Evolutionary conservation across 2,888 invertebrate genomes (phyloP), one percentile per base, ranked within the genome.

Genomic region (Trichogramma dendrolimi): DNA sequence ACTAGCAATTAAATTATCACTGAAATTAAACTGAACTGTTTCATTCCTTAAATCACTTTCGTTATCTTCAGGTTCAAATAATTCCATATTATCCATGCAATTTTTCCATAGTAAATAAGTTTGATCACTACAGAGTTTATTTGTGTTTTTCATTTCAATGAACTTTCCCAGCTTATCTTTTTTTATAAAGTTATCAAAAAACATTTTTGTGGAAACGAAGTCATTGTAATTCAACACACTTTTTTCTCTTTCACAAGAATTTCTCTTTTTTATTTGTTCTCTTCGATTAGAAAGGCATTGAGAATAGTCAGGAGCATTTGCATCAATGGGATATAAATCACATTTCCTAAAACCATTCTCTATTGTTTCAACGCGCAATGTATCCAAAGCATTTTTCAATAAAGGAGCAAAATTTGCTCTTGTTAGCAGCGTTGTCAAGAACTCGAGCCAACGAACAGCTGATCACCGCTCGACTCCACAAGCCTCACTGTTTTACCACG

Each of bases 261-360:
- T 46, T 11, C n/a, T 4, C 4, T n/a, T 4, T n/a, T 6, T 46
- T 10, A 54, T 61, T 57, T 38, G 42, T 40, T 51, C 11, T 62
- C 38, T 10, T 6, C 43, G 11, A 27, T 7, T 52, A 5, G 48
- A 53, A 14, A 60, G 43, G 46, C 63, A 60, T 11, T 56, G 58
- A 39, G 38, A 50, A 46, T 61, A 61, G 27, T 64, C 43, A 41
- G 52, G 38, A 43, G 49, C 58, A 51, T 55, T 42, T 14, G 41
- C 44, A 46, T 55, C 41, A 46, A 62, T 58, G 11, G 55, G 55
- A 39, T 43, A 42, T n/a, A 58, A 44, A 1, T 51, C 58, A 58
- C 58, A 50, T 14, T 38, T 41, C 1, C 44, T 6, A 46, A 55
- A 55, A 4, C 55, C 55, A 55, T 55, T 55, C 39, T 2, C 39